Percentiles rank a stretch among this genome's conserved stretches.
phyloP scores from a whole-genome alignment of 1,140 invertebrate species.

The Ericerus pela region DNA sequence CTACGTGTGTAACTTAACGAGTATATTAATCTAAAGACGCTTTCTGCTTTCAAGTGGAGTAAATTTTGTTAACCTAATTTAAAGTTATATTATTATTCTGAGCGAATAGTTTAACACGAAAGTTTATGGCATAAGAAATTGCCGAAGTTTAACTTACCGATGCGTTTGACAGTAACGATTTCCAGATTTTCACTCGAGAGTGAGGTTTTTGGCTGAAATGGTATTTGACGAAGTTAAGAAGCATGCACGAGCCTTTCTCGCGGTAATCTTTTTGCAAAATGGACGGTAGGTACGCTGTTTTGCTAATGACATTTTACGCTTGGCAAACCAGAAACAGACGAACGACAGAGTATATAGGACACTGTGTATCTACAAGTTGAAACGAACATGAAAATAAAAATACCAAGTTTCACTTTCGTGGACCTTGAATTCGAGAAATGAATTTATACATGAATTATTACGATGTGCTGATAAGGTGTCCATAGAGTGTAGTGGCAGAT shows the following conservation, averaged over 20 bases:
- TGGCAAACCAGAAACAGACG: slow-evolving; percentile 1
- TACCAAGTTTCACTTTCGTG: too few relatives aligned
- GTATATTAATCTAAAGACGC: slow-evolving; percentile 3
- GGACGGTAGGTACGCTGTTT: neutral
- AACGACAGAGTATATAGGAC: too few relatives aligned
- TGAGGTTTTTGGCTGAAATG: too few relatives aligned
- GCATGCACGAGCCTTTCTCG: too few relatives aligned
- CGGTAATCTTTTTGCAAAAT: neutral
- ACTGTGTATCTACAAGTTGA: too few relatives aligned
- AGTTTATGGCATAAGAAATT: neutral
- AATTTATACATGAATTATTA: too few relatives aligned
- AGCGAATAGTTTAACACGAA: neutral
- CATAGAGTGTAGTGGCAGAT: too few relatives aligned
- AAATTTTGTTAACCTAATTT: slow-evolving; percentile 10
- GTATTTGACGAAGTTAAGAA: slow-evolving; percentile 6
- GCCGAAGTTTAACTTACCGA: slow-evolving; percentile 3
- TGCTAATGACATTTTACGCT: slow-evolving; percentile 5
- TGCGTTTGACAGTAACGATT: slow-evolving; percentile 11
- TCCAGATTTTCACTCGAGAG: neutral
- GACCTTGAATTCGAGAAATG: too few relatives aligned
- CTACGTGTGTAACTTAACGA: neutral
- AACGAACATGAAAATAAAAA: too few relatives aligned
- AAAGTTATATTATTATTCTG: slow-evolving; percentile 7
- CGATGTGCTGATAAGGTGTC: too few relatives aligned
- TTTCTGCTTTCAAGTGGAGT: neutral